Evolutionary conservation across 1,140 invertebrate genomes (phyloP).

Genomic region (Drosophila auraria): DNA sequence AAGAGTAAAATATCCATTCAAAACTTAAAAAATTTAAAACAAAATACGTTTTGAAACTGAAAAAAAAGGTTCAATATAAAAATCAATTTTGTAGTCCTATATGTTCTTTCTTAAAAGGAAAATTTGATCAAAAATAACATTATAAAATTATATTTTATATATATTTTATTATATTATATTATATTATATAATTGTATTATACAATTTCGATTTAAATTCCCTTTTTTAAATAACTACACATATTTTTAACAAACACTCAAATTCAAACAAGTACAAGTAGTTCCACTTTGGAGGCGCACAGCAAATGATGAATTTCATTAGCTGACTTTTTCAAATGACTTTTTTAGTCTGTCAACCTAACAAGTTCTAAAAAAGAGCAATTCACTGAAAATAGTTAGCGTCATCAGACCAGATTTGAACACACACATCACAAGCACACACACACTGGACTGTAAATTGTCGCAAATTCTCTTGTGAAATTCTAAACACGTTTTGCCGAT

Average conservation of each 20-base stretch:
- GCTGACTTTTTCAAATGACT: slow-evolving; percentile 7
- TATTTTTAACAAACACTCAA: background rate
- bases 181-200: too few species aligned
- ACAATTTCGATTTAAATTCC: too few species aligned
- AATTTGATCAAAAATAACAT: too few species aligned
- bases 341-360: slow-evolving; percentile 4
- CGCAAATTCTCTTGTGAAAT: slow-evolving; percentile 56
- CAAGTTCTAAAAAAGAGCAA: slow-evolving; percentile 13
- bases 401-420: slow-evolving; percentile 29
- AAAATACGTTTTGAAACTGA: too few species aligned
- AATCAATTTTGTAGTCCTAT: too few species aligned
- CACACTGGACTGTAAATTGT: slow-evolving; percentile 9
- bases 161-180: too few species aligned
- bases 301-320: slow-evolving; percentile 22
- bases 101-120: too few species aligned
- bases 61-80: too few species aligned
- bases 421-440: slow-evolving; percentile 4
- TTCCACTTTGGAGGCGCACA: background rate
- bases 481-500: slow-evolving; percentile 70
- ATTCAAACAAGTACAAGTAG: background rate
- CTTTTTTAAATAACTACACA: background rate
- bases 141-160: too few species aligned
- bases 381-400: slow-evolving; percentile 12
- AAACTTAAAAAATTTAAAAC: too few species aligned
- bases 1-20: too few species aligned